Evolutionary conservation across 2,797 vertebrate genomes (phyloP), one percentile per base, ranked within the genome.

Genomic region (Lophotriccus pileatus): DNA sequence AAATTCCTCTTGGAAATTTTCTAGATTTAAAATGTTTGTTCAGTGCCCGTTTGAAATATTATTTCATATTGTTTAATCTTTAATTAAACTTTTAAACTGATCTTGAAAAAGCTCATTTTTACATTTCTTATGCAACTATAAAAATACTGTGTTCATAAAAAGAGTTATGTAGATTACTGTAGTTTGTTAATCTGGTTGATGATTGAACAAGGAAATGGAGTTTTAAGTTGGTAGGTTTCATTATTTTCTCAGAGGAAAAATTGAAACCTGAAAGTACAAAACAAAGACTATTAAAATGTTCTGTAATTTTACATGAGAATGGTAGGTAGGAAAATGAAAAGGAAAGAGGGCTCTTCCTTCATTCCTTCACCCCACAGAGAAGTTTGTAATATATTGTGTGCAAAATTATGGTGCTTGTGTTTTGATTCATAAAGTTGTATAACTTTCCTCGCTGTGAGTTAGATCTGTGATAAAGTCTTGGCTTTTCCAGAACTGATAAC

Each of bases 261-360:
- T 22, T 58, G 18, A 79, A 91, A 34, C 14, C 2, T 58, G 44
- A n/a, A 84, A 4, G 28, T 81, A 63, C 41, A 67, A 49, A 68
- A 13, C 14, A 66, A 59, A 70, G n/a, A 5, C 39, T 68, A 7
- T 22, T 74, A 21, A 4, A 44, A 27, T 81, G 86, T 81, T 86
- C 4, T 49, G 1, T n/a, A 27, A 24, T 18, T 55, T 27, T 52
- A 59, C 18, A n/a, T 58, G 14, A 67, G 9, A 87, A 59, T 44
- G 23, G 7, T 37, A 53, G 23, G 9, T 23, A 63, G 36, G 24
- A 92, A 77, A 10, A 74, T 19, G 9, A 55, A 87, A 63, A 84
- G 20, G 9, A 56, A 68, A 44, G 17, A 34, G 6, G 2, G n/a
- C 3, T 1, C 50, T 37, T 8, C 5, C 2, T 60, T 2, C 3